Evolutionary conservation across 2,888 invertebrate genomes (phyloP).

Genomic region (Pasiphila rectangulata): DNA sequence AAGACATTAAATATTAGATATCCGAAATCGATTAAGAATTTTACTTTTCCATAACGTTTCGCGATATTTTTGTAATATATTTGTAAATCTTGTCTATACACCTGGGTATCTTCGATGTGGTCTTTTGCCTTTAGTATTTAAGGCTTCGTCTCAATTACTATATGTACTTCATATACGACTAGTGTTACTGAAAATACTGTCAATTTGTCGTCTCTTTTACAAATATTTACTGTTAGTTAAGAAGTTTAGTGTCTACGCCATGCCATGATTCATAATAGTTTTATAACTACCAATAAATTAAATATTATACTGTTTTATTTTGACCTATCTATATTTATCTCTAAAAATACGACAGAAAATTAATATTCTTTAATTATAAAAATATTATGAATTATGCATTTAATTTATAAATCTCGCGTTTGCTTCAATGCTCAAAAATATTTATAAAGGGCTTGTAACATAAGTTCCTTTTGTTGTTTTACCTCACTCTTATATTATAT

Average conservation of each 20-base stretch:
- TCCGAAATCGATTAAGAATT: not conserved
- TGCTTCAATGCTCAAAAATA: constrained; percentile 57
- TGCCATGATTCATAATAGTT: constrained; percentile 10
- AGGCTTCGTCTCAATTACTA: constrained; percentile 72
- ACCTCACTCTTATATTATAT: constrained; percentile 24
- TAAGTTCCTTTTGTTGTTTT: constrained; percentile 38
- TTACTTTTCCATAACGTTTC: not conserved
- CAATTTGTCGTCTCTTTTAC: constrained; percentile 73
- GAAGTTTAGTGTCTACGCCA: constrained; percentile 48
- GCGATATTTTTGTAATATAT: constrained; percentile 18
- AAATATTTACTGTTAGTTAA: constrained; percentile 58
- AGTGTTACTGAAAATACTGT: constrained; percentile 71
- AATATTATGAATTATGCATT: not conserved
- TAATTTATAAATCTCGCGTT: constrained; percentile 37
- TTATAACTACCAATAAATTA: no score
- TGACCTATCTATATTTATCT: no score
- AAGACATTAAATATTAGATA: not conserved
- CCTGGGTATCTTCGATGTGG: constrained; percentile 40
- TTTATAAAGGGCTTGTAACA: constrained; percentile 37
- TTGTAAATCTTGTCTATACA: constrained; percentile 20
- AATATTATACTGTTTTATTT: no score
- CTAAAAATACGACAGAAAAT: not conserved
- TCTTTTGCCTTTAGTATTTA: constrained; percentile 56
- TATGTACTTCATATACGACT: constrained; percentile 60
- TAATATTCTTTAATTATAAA: not conserved